A percentile compares a stretch with the other conserved stretches of the same genome.
phyloP scores from a whole-genome alignment of 2,113 vertebrate genomes.

The Nycticebus coucang region DNA sequence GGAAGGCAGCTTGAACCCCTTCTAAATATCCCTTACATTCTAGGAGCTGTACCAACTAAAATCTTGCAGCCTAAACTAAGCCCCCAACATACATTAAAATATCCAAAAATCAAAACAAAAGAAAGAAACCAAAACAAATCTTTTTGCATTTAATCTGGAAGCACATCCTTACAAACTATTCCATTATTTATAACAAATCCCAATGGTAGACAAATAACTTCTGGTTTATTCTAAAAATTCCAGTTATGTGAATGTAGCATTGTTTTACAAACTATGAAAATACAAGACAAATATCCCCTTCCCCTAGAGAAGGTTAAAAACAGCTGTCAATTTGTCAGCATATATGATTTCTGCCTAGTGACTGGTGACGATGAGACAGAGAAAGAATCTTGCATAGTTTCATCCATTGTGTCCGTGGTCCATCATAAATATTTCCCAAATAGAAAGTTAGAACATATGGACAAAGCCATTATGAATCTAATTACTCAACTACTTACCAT shows the following conservation, averaged over 20 bases:
- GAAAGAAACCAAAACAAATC: background rate
- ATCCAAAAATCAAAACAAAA: background rate
- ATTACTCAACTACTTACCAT: background rate
- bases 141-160: background rate
- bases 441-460: background rate
- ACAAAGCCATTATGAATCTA: background rate
- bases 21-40: constrained; percentile 50
- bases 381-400: background rate
- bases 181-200: background rate
- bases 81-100: background rate
- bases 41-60: constrained; percentile 15
- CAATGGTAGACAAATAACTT: background rate
- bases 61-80: background rate
- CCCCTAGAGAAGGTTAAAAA: background rate
- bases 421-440: background rate
- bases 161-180: background rate
- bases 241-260: background rate
- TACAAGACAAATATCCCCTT: background rate
- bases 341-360: background rate
- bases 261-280: background rate
- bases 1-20: background rate
- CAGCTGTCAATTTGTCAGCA: background rate
- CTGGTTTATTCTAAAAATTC: constrained; percentile 34
- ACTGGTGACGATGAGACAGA: background rate
- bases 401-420: background rate